Percentiles rank a stretch among this genome's conserved stretches.
These are phyloP conservation scores for Iphiclides podalirius DNA, from an alignment of 2,888 invertebrate genomes.

Conservation along the genomic window DNA sequence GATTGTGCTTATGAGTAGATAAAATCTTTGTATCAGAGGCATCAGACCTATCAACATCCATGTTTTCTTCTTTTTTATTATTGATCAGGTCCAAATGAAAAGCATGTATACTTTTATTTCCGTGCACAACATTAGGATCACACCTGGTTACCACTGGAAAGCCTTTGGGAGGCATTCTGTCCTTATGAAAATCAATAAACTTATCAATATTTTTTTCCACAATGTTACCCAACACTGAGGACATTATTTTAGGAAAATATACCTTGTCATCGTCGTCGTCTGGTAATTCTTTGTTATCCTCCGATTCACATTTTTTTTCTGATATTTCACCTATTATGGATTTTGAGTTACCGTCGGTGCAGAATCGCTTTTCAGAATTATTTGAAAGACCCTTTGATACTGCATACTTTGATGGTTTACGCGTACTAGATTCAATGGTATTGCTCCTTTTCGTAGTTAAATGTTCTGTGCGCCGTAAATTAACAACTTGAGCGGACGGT, in stretches of 20 bases:
- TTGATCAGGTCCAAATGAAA: conserved; percentile 56
- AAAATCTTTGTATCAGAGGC: conserved; percentile 22
- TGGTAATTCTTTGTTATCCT: conserved; percentile 9
- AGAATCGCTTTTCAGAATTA: conserved; percentile 63
- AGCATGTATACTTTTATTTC: conserved; percentile 73
- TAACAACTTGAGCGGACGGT: conserved; percentile 82
- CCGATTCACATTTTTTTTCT: conserved; percentile 49
- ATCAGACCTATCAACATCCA: conserved; percentile 50
- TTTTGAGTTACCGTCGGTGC: conserved; percentile 37
- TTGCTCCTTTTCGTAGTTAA: conserved; percentile 42
- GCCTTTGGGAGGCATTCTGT: conserved; percentile 57
- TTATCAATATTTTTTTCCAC: conserved; percentile 70
- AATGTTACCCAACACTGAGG: conserved; percentile 74
- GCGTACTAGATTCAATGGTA: conserved; percentile 30
- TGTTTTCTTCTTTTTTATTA: conserved; percentile 30
- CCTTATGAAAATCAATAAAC: conserved; percentile 36
- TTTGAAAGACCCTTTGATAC: conserved; percentile 55
- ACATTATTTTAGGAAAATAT: conserved; percentile 67
- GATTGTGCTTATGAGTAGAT: conserved; percentile 33
- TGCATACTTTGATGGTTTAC: conserved; percentile 68
- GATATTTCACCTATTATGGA: conserved; percentile 52
- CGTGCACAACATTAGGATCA: conserved; percentile 44
- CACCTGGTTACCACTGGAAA: conserved; percentile 74
- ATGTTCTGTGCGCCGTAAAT: conserved; percentile 52
- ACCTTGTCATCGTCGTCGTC: conserved; percentile 61